Evolutionary conservation across 2,888 invertebrate species (phyloP), one percentile per base, ranked within the genome.

Genomic region (Rhingia campestris): DNA sequence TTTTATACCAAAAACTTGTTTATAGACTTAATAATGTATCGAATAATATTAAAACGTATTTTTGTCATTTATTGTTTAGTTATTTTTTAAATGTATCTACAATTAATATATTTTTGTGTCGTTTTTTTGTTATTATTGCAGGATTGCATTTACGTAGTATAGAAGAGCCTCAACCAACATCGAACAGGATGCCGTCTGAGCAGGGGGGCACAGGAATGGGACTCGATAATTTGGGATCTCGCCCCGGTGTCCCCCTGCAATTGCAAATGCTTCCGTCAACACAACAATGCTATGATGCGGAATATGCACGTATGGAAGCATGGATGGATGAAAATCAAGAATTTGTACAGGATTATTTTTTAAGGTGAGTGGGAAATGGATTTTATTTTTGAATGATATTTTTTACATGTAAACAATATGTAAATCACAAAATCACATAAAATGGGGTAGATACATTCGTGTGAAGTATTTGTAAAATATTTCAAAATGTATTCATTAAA

Each of bases 251-350:
- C 91, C 91, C 91, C 91, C 91, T 90, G 91, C 91, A 90, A 87
- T 88, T 87, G 86, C 88, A 88, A 86, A 85, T 86, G 49, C 86
- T 88, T 86, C 88, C 89, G 86, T 88, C 90, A 54, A 88, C 89
- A 85, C 89, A 91, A 87, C 88, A 92, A 92, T 90, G 92, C 88
- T 97, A 97, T 92, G 96, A 97, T 92, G 95, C 96, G 87, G 97
- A 97, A 92, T 96, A 96, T 92, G 95, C 97, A 77, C 95, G 95
- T 87, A 97, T 98, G 93, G 98, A 98, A 92, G 95, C 97, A 88
- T 98, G 98, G 98, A 94, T 98, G 88, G 98, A 98, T 92, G 98
- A 98, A 92, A 98, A 98, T 93, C 97, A 97, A 88, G 97, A 97
- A 91, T 98, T 98, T 91, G 96, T 97, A 87, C 96, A 97, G 91